Evolutionary conservation across 2,113 vertebrate genomes (phyloP).

Genomic region (Pteropus alecto): DNA sequence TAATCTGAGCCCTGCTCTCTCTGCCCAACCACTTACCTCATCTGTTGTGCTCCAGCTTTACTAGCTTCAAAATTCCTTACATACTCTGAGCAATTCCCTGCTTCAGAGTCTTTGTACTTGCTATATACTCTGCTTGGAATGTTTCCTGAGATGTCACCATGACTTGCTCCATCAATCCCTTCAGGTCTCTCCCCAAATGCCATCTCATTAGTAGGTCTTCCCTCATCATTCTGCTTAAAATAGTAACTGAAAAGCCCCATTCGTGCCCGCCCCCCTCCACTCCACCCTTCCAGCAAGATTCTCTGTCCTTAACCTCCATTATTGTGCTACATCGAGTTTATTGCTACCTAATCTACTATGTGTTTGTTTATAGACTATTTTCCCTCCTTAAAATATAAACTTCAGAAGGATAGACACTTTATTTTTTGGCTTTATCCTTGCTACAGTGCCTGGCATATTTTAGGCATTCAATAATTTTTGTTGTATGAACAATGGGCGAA

Average conservation of each 20-base stretch:
- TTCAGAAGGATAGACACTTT: background rate
- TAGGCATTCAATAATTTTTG: background rate
- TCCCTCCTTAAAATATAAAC: background rate
- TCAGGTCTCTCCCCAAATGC: background rate
- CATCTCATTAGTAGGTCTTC: background rate
- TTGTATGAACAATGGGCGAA: background rate
- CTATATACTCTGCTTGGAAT: background rate
- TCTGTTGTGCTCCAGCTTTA: no score
- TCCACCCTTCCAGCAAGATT: background rate
- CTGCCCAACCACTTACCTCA: background rate
- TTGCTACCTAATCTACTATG: background rate
- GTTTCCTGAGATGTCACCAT: background rate
- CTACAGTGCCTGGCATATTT: background rate
- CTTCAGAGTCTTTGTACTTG: background rate
- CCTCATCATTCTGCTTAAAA: background rate
- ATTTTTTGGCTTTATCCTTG: background rate
- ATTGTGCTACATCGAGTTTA: background rate
- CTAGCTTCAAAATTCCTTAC: rapidly evolving
- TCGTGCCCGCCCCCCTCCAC: background rate
- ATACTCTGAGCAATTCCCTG: background rate
- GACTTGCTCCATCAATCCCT: background rate
- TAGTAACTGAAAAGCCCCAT: background rate
- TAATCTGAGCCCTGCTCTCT: background rate
- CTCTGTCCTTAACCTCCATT: background rate
- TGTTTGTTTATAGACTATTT: background rate